Evolutionary conservation across 2,888 invertebrate genomes (phyloP), one percentile per base, ranked within the genome.

Genomic region (Dynastes tityus): DNA sequence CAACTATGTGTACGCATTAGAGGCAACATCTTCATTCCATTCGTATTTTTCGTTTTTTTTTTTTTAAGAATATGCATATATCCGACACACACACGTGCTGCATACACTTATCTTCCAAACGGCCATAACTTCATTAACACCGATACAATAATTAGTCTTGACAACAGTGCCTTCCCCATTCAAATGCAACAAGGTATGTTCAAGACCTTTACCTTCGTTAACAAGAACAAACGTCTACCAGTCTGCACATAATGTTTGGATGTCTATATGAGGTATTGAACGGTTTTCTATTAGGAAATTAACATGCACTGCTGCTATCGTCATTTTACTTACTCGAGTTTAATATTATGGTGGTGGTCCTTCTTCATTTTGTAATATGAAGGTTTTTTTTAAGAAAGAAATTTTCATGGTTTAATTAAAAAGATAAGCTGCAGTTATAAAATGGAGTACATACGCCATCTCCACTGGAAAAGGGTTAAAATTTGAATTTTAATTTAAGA

Each of bases 101-200:
- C 45, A 40, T 73, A 2, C 58, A 73, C 58, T 73, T 73, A 61
- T 73, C 37, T 45, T 73, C 11, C 13, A 73, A 58, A 61, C 61
- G 58, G n/a, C 73, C 61, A 61, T 73, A 73, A 73, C 45, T 61
- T 73, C 58, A 73, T 73, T 73, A 58, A 45, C 61, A 45, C 73
- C 58, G 61, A 61, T n/a, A 40, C 45, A 73, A 53, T 73, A 73
- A 73, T 73, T 73, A 73, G 73, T 73, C n/a, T 16, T 8, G 22
- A 61, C 40, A 32, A 73, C 27, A 68, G 22, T 11, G 61, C 58
- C 37, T 22, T 27, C 22, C 58, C 29, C 11, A 71, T 32, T 71
- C 40, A 27, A 40, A 61, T 27, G 29, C 61, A 6, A 5, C 22
- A 2, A 22, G 1, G 22, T 2, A 22, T 22, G 55, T 22, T 3